Base-by-base conservation (phyloP, 2,797 vertebrate genomes). In the Epinephelus malabaricus region DNA sequence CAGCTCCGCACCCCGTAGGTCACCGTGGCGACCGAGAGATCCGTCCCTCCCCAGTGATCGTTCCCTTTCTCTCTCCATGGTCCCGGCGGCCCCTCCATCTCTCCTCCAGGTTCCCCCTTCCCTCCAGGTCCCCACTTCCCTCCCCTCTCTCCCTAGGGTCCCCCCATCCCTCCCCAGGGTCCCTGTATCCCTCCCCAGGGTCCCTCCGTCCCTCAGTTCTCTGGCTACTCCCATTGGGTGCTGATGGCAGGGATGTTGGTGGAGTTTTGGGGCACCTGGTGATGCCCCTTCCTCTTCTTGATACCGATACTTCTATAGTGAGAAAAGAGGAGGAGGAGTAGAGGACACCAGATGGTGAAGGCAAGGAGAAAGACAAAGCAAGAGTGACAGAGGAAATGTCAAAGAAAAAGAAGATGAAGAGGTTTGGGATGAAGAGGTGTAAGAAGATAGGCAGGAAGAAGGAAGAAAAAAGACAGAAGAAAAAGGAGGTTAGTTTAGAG, bases 271-370 rank as follows among this genome's bases (percentile, higher is more conserved):
- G 73, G 86, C 91, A 64, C 92, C 90, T 18, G 94, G 93, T 15
- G 93, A 94, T 17, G 88, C 91, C 79, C 96, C 95, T 92, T 98
- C 97, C 77, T 98, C 97, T 95, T 97, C 97, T 86, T 97, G 97
- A 89, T 96, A 98, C 64, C 96, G 96, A 86, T 97, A 99, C 93
- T 98, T 98, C 98, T 99, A 92, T 46, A 66, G 69, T n/a, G 58
- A 54, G 47, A 70, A 77, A 61, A 50, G 23, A 73, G 73, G 73
- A 51, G 47, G 63, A 18, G 3, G 40, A 43, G 18, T 27, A n/a
- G 2, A 60, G 49, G 60, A 78, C 21, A n/a, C 18, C 67, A n/a
- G 70, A 23, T 19, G 69, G 38, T 3, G 65, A 64, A 65, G 58
- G 23, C 66, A 25, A 65, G 67, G 25, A 34, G 34, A 61, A 58